These are phyloP conservation scores for Propsilocerus akamusi DNA, from an alignment of 1,140 invertebrate species.

Conservation along the genomic window DNA sequence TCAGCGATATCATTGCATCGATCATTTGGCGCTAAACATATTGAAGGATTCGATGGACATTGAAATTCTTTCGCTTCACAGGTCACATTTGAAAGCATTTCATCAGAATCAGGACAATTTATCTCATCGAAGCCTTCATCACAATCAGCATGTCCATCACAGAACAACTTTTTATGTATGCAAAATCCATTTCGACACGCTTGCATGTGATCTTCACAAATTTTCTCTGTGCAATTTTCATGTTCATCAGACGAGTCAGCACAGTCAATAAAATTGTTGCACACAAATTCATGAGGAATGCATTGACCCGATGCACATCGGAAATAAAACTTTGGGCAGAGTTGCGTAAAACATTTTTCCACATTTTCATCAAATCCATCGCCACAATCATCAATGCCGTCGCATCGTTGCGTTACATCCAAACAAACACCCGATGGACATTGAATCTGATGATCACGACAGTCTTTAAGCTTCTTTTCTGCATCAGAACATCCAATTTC, in stretches of 20 bases:
- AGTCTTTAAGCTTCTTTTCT: slow-evolving; percentile 14
- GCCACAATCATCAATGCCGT: slow-evolving; percentile 37
- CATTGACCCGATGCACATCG: slow-evolving; percentile 42
- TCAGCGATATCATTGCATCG: slow-evolving; percentile 50
- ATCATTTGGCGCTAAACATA: slow-evolving; percentile 23
- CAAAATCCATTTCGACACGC: slow-evolving; percentile 29
- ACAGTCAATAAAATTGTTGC: slow-evolving; percentile 52
- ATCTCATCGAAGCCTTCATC: slow-evolving; percentile 30
- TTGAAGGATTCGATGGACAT: slow-evolving; percentile 35
- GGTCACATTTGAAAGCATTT: slow-evolving; percentile 6
- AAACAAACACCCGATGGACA: slow-evolving; percentile 67
- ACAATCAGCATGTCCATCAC: slow-evolving; percentile 31
- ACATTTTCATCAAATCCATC: slow-evolving; percentile 51
- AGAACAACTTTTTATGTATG: slow-evolving; percentile 25
- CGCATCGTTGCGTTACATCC: slow-evolving; percentile 36
- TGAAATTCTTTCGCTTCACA: slow-evolving; percentile 21
- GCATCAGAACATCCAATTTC: slow-evolving; percentile 38
- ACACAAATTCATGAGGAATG: slow-evolving; percentile 48
- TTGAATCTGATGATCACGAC: slow-evolving; percentile 40
- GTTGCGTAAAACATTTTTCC: slow-evolving; percentile 18
- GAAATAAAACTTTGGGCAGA: slow-evolving; percentile 16
- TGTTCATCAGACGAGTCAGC: slow-evolving; percentile 50
- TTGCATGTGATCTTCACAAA: slow-evolving; percentile 20
- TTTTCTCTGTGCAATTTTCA: slow-evolving; percentile 25
- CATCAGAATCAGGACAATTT: slow-evolving; percentile 17